Evolutionary conservation across 2,113 vertebrate genomes (phyloP).

Genomic region (Vidua macroura): DNA sequence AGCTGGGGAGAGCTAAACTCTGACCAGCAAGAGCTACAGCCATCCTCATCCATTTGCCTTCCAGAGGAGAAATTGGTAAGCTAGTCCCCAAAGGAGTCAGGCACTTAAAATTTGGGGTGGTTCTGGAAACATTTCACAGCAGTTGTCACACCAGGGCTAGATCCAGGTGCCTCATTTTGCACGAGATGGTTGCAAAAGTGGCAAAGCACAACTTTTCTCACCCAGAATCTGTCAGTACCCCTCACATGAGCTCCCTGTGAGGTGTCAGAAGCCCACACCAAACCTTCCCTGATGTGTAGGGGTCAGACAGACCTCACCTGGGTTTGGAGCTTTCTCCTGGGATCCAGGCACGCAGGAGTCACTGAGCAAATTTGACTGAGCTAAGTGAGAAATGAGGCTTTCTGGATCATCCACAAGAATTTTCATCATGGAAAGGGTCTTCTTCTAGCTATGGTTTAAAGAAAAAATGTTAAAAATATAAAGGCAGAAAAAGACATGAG

Average conservation of each 20-base stretch:
- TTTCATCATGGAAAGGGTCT: not conserved
- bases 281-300: not conserved
- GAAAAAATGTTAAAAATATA: not conserved
- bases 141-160: not conserved
- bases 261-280: not conserved
- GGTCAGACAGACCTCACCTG: not conserved
- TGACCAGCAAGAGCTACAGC: not conserved
- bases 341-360: rapidly evolving
- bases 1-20: not conserved
- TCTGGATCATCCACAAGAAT: not conserved
- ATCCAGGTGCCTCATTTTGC: not conserved
- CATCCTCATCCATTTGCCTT: not conserved
- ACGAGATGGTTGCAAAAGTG: not conserved
- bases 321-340: not conserved
- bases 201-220: not conserved
- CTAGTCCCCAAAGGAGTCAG: not conserved
- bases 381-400: not conserved
- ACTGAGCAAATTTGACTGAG: not conserved
- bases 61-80: not conserved
- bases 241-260: rapidly evolving
- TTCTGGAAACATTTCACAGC: not conserved
- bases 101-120: not conserved
- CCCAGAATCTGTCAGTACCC: not conserved
- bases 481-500: not conserved
- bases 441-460: not conserved